Conservation (phyloP, 2,113 vertebrate genomes). For the Trichechus manatus region DNA sequence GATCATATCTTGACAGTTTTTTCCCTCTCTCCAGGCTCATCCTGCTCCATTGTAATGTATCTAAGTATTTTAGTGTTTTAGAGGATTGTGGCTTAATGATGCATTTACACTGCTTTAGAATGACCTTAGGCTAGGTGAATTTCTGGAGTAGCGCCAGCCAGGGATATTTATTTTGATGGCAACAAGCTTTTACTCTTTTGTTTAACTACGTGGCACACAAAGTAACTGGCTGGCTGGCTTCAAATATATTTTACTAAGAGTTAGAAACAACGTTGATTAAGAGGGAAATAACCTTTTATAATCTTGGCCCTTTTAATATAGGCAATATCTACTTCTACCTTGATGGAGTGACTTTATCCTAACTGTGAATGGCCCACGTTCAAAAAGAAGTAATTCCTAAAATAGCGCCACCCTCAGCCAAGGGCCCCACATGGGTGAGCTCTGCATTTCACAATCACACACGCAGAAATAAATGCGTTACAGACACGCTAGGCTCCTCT, state of each 20-base stretch:
- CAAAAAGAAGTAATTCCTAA: neutral
- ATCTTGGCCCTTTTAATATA: neutral
- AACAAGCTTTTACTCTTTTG: conserved; percentile 81
- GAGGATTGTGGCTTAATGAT: conserved; percentile 87
- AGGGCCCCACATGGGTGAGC: neutral
- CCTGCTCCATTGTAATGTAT: conserved; percentile 84
- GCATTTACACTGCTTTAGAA: conserved; percentile 86
- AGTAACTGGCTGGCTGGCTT: conserved; percentile 60
- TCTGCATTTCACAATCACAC: neutral
- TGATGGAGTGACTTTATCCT: conserved; percentile 50
- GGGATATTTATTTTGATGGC: conserved; percentile 84
- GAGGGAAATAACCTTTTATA: conserved; percentile 50
- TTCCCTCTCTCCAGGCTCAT: conserved; percentile 69
- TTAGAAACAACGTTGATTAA: conserved; percentile 68
- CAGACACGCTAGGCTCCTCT: neutral
- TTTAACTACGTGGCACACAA: conserved; percentile 72
- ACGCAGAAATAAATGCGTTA: neutral
- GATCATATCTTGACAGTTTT: conserved; percentile 71
- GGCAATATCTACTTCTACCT: conserved; percentile 52
- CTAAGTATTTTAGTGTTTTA: conserved; percentile 85
- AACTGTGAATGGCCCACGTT: neutral
- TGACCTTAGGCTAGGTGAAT: conserved; percentile 85
- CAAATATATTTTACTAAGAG: conserved; percentile 50
- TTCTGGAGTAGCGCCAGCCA: conserved; percentile 79
- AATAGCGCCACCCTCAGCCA: neutral